Evolutionary conservation across 1,140 invertebrate genomes (phyloP), one percentile per base, ranked within the genome.

Genomic region (Drosophila virilis): DNA sequence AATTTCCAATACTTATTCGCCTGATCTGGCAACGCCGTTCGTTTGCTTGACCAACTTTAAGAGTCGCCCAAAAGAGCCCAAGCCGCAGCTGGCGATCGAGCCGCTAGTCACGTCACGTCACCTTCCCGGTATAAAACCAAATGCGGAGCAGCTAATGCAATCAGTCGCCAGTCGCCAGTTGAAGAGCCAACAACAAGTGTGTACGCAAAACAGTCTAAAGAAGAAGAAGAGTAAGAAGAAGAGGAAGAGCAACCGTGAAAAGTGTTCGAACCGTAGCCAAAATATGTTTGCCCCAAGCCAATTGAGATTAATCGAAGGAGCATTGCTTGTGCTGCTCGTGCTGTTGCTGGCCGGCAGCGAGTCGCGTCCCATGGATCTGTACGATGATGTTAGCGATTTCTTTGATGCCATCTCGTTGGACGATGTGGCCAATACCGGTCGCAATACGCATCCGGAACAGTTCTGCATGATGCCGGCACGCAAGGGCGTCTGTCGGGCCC

Each of bases 401-500:
- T 92, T 92, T 10, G 91, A 91, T 55, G 78, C 91, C 58, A 91
- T 92, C 58, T 91, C 90, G 0, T 35, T 92, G 69, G 91, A 92
- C 69, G 91, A 92, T 75, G 88, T 92, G 45, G 91, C 81, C 69
- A 78, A 82, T 10, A 86, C 88, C 0, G 85, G 82, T 0, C 79
- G 84, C 13, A 73, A 91, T 13, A 80, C 88, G 12, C 86, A 90
- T 72, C 88, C 91, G 33, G 91, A 92, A 66, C 89, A 89, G 67
- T 91, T 91, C 69, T 92, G 91, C 17, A 76, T 85, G 48, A 92
- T 92, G 91, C 91, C 91, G 3, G 92, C 92, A 28, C 84, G 91
- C 8, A 92, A 93, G 32, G 95, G 95, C 8, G 92, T 93, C 58
- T 96, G 95, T 73, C 89, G 93, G 9, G 95, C 94, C 3, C 79